Evolutionary conservation across 1,140 invertebrate species (phyloP).

Genomic region (Zaprionus taronus): DNA sequence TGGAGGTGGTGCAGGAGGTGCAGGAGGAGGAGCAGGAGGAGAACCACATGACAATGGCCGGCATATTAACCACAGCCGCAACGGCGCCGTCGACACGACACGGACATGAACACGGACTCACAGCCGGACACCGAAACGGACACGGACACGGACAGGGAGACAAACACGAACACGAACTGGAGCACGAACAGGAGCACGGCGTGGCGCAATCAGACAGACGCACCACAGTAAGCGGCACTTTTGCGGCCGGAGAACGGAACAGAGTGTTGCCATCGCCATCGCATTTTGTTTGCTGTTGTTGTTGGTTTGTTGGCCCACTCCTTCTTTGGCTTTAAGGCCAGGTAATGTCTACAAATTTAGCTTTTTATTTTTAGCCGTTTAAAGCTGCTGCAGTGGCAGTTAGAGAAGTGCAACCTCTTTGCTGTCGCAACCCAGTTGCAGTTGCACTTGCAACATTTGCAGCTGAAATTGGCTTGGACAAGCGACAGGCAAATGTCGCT

Average conservation of each 20-base stretch:
- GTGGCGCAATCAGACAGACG: conserved; percentile 37
- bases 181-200: conserved; percentile 31
- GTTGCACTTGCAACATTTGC: conserved; percentile 2
- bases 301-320: background rate
- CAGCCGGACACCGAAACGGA: conserved; percentile 18
- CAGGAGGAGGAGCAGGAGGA: conserved; percentile 25
- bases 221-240: conserved; percentile 31
- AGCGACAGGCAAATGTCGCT: conserved; percentile 3
- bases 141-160: conserved; percentile 29
- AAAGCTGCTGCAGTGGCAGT: background rate
- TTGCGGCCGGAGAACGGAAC: conserved; percentile 27
- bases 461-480: background rate
- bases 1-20: conserved; percentile 27
- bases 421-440: background rate
- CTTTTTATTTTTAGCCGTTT: background rate
- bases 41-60: conserved; percentile 59
- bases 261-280: conserved; percentile 23
- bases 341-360: conserved; percentile 4
- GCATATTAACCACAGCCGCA: conserved; percentile 76
- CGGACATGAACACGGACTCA: conserved; percentile 30
- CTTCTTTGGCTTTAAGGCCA: conserved; percentile 20
- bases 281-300: conserved; percentile 29
- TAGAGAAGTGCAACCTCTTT: background rate
- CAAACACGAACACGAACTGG: conserved; percentile 11
- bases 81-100: conserved; percentile 52